These are phyloP conservation scores for Falcunculus frontatus DNA, from an alignment of 2,113 vertebrate species.

Conservation along the genomic window DNA sequence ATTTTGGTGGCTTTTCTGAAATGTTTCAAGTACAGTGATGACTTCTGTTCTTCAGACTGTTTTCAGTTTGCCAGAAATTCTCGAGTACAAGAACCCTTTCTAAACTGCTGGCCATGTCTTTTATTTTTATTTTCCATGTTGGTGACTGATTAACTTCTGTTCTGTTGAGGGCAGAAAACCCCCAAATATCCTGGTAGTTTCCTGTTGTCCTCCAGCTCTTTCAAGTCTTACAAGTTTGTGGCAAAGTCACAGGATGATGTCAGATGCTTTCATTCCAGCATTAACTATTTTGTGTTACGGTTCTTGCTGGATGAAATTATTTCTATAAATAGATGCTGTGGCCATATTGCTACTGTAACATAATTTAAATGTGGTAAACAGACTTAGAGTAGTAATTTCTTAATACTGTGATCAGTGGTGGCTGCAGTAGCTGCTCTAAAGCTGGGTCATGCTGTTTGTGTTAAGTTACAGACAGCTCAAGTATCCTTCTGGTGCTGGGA, in stretches of 20 bases:
- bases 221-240: neutral
- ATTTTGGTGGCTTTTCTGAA: neutral
- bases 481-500: neutral
- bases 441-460: neutral
- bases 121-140: neutral
- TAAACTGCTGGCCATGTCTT: neutral
- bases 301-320: neutral
- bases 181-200: neutral
- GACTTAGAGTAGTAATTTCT: neutral
- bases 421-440: neutral
- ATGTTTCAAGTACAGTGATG: neutral
- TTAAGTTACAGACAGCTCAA: neutral
- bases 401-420: neutral
- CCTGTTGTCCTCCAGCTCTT: neutral
- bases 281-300: neutral
- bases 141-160: neutral
- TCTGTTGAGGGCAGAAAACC: neutral
- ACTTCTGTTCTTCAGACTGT: neutral
- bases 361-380: slow-evolving; percentile 6
- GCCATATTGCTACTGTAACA: neutral
- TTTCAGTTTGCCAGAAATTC: neutral
- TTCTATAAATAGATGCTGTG: slow-evolving; percentile 21
- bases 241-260: neutral
- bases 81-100: neutral
- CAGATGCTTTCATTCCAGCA: neutral